phyloP scores from a whole-genome alignment of 2,113 vertebrate genomes.

The Murina feae region DNA sequence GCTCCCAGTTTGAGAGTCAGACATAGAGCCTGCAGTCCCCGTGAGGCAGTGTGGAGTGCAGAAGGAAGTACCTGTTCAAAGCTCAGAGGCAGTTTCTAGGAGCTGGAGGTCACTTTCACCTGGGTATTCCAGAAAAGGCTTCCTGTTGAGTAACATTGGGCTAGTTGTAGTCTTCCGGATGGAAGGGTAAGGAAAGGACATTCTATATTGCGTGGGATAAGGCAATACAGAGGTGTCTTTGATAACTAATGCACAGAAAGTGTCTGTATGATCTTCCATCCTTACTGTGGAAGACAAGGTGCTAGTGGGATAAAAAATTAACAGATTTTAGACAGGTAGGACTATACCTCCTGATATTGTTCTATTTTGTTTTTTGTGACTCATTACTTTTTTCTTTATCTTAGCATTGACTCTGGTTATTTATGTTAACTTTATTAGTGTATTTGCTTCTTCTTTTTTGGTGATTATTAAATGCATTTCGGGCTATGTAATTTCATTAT shows the following conservation, averaged over 20 bases:
- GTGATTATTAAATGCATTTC: constrained; percentile 74
- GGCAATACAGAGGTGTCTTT: neutral
- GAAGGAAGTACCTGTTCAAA: neutral
- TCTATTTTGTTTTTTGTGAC: neutral
- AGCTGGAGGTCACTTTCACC: neutral
- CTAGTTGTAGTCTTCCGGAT: neutral
- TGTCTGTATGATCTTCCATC: accelerated
- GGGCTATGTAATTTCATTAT: constrained; percentile 74
- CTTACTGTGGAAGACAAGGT: neutral
- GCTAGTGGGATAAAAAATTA: neutral
- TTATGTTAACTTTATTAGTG: constrained; percentile 72
- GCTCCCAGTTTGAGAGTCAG: neutral
- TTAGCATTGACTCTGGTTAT: constrained; percentile 69
- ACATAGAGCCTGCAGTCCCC: accelerated
- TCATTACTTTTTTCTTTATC: constrained; percentile 43
- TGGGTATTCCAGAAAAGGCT: neutral
- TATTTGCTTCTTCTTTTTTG: constrained; percentile 67
- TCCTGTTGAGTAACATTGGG: neutral
- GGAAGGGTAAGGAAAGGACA: neutral
- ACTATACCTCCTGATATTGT: neutral
- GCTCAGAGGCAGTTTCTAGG: neutral
- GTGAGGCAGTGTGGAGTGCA: neutral
- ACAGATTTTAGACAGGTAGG: neutral
- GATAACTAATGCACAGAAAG: neutral
- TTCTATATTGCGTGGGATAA: neutral